Evolutionary conservation across 2,888 invertebrate genomes (phyloP).

Genomic region (Venustoraphidia nigricollis): DNA sequence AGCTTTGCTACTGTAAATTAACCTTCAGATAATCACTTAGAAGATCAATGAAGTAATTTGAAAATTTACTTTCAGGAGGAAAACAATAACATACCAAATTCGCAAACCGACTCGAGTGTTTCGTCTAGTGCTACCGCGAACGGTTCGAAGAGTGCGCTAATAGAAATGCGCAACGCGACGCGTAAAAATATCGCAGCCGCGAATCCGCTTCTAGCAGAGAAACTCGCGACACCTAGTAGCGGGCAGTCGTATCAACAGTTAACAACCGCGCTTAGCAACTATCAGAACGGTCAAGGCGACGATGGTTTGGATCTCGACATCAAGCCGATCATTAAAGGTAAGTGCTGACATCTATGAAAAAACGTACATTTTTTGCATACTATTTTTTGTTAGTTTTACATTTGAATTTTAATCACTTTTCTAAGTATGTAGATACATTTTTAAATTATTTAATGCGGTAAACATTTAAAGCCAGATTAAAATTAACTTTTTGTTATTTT

Average conservation of each 20-base stretch:
- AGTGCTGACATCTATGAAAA: slow-evolving; percentile 7
- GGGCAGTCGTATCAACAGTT: slow-evolving; percentile 17
- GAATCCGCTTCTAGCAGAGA: slow-evolving; percentile 76
- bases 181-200: slow-evolving; percentile 63
- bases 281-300: slow-evolving; percentile 19
- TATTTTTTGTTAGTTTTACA: too few species aligned
- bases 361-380: too few species aligned
- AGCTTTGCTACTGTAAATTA: too few species aligned
- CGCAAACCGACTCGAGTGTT: slow-evolving; percentile 13
- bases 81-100: slow-evolving; percentile 27
- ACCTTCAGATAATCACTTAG: too few species aligned
- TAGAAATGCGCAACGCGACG: slow-evolving; percentile 22
- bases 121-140: slow-evolving; percentile 4
- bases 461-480: too few species aligned
- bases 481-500: too few species aligned
- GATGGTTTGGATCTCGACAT: slow-evolving; percentile 23
- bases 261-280: slow-evolving; percentile 26
- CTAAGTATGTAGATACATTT: too few species aligned
- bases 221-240: slow-evolving; percentile 40
- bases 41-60: slow-evolving; percentile 18
- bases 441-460: too few species aligned
- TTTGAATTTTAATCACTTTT: too few species aligned
- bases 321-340: slow-evolving; percentile 30
- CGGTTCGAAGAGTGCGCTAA: slow-evolving; percentile 18
- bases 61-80: slow-evolving; percentile 28